These are phyloP conservation scores for Macquaria australasica DNA, from an alignment of 2,113 vertebrate species.

Conservation along the genomic window DNA sequence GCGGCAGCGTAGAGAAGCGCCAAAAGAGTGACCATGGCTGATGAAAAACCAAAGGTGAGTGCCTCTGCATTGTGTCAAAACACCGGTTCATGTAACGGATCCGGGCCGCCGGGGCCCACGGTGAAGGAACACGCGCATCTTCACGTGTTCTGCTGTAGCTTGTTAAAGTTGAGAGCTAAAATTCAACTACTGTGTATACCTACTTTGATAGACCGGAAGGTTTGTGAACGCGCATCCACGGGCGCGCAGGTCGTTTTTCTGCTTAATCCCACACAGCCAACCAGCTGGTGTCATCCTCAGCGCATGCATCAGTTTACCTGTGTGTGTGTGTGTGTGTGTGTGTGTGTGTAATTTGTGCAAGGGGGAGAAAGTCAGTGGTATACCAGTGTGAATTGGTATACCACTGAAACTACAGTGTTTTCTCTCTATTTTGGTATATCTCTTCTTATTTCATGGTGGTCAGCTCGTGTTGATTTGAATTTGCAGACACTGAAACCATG, in stretches of 20 bases:
- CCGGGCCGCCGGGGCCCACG: neutral
- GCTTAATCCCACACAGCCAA: slow-evolving; percentile 54
- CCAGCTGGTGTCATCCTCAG: slow-evolving; percentile 60
- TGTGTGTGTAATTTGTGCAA: neutral
- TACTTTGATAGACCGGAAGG: slow-evolving; percentile 86
- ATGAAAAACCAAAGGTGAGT: slow-evolving; percentile 98
- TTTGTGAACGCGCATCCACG: slow-evolving; percentile 83
- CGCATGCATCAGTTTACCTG: neutral
- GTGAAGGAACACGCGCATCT: slow-evolving; percentile 22
- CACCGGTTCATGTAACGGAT: neutral
- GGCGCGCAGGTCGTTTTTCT: slow-evolving; percentile 68
- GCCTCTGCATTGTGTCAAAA: slow-evolving; percentile 13
- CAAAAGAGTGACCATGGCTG: slow-evolving; percentile 93
- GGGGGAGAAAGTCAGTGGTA: neutral
- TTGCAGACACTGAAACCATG: neutral
- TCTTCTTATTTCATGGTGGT: neutral
- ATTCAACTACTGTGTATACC: slow-evolving; percentile 68
- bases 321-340: neutral
- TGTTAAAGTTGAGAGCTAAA: slow-evolving; percentile 65
- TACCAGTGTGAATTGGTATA: neutral
- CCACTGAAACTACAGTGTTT: neutral
- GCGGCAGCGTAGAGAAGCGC: slow-evolving; percentile 88
- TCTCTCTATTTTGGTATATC: neutral
- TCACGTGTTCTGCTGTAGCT: neutral
- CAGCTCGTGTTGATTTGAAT: neutral